These are phyloP conservation scores for Holotrichia oblita DNA, from an alignment of 1,140 invertebrate genomes.

Conservation along the genomic window DNA sequence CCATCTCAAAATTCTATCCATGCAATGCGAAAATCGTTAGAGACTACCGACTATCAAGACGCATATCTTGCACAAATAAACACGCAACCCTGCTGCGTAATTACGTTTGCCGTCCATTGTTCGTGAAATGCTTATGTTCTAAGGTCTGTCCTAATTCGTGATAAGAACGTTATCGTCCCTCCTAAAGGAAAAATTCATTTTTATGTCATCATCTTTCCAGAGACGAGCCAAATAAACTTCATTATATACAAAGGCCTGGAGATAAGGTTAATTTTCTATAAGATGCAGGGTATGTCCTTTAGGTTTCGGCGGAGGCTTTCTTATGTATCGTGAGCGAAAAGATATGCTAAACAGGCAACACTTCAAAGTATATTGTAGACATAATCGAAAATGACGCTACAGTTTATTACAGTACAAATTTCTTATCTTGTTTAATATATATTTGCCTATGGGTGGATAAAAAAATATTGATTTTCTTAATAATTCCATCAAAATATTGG, in stretches of 20 bases:
- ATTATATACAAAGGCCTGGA: not conserved
- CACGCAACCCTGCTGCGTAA: not conserved
- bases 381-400: no score
- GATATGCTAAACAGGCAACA: no score
- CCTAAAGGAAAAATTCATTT: conserved; percentile 1
- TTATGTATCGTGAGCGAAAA: no score
- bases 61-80: not conserved
- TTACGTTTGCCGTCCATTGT: not conserved
- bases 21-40: not conserved
- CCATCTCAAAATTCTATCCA: no score
- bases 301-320: not conserved
- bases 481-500: no score
- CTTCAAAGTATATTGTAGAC: no score
- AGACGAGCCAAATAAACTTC: not conserved
- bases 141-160: not conserved
- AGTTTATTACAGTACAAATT: no score
- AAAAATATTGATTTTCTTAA: no score
- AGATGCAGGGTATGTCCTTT: not conserved
- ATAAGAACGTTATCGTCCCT: conserved; percentile 1
- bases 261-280: conserved; percentile 3
- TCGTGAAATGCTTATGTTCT: not conserved
- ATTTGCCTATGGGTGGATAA: no score
- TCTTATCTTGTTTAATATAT: no score
- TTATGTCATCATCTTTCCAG: not conserved
- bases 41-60: not conserved